Conservation (phyloP, 92 coral and sea anemone species). For the Paramuricea clavata region DNA sequence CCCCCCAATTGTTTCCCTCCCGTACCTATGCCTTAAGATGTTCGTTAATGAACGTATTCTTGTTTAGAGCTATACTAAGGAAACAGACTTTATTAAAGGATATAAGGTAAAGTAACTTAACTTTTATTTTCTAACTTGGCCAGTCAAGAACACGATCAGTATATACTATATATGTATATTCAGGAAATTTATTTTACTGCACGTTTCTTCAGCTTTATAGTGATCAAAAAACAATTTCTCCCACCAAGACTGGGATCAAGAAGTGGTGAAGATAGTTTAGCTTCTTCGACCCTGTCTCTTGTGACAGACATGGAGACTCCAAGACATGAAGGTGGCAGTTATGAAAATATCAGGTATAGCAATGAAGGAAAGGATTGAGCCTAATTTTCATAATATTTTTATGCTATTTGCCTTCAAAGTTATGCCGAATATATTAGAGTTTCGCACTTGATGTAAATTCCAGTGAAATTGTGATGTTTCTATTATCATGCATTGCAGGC, state of each 20-base stretch:
- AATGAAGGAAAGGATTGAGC: not conserved
- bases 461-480: no score
- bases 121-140: not conserved
- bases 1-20: no score
- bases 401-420: no score
- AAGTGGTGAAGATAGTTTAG: constrained; percentile 83
- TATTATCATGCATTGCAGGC: no score
- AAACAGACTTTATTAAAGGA: constrained; percentile 94
- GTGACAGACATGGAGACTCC: constrained; percentile 6
- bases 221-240: constrained; percentile 76
- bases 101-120: constrained; percentile 68
- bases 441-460: no score
- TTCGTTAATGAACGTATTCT: no score
- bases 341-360: constrained; percentile 33
- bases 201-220: constrained; percentile 72
- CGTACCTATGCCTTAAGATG: no score
- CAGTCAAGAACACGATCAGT: not conserved
- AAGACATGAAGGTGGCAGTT: not conserved
- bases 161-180: not conserved
- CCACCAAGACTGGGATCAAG: constrained; percentile 82
- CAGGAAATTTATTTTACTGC: not conserved
- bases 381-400: no score
- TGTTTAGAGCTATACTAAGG: constrained; percentile 86
- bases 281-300: constrained; percentile 74
- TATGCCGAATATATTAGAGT: no score